Conservation (phyloP, 2,797 vertebrate genomes). For the Falco naumanni region DNA sequence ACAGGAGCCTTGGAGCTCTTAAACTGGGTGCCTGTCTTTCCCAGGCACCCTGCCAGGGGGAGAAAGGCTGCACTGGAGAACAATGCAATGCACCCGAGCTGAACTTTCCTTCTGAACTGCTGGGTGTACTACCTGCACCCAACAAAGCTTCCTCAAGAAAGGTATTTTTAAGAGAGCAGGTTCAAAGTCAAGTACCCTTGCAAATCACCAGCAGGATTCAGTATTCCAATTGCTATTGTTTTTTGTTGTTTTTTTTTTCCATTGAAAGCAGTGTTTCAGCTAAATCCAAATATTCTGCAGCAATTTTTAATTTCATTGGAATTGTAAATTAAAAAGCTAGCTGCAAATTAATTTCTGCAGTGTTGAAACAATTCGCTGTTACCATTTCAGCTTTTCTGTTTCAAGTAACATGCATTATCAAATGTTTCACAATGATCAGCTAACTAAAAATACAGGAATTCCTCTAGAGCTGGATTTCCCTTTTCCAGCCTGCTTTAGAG, state of each 20-base stretch:
- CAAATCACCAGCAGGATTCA: not conserved
- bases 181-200: not conserved
- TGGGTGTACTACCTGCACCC: not conserved
- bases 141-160: not conserved
- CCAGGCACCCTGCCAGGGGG: not conserved
- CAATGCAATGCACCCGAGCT: not conserved
- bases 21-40: not conserved
- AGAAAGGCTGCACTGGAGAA: not conserved
- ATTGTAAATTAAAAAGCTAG: conserved; percentile 17
- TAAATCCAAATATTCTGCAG: not conserved
- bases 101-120: not conserved
- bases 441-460: not conserved
- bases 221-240: not conserved
- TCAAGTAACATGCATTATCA: not conserved
- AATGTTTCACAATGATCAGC: not conserved
- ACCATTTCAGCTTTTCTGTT: conserved; percentile 33
- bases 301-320: conserved; percentile 4
- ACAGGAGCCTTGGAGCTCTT: not conserved
- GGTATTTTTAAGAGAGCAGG: not conserved
- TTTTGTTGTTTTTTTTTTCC: not conserved
- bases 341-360: conserved; percentile 24
- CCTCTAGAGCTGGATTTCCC: not conserved
- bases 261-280: not conserved
- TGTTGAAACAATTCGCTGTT: conserved; percentile 20
- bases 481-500: not conserved